Base-by-base conservation (phyloP, 1,140 invertebrate species). In the Drosophila biarmipes region DNA sequence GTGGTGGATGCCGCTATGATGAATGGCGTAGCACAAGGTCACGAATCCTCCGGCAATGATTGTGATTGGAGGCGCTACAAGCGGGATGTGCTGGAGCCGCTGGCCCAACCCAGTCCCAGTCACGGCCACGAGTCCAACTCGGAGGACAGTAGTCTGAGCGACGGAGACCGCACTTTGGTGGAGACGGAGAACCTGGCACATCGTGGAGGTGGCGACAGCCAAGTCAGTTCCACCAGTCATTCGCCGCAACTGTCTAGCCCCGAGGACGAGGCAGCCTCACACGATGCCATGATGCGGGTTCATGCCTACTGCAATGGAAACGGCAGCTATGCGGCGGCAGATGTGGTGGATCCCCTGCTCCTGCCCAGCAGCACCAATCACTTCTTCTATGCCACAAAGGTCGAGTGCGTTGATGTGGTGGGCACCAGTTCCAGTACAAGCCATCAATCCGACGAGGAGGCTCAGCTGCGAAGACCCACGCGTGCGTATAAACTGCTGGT, bases 61-160 rank as follows among this genome's bases (percentile, higher is more conserved):
- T 71, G 43, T 37, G 80, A 89, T 72, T 89, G 84, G 84, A 73
- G 79, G 38, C 84, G 79, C 46, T 77, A 64, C 64, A 72, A 80
- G 34, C 56, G 91, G 52, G 66, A 91, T 53, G 63, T 66, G 29
- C 57, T 80, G 10, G 78, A 86, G 34, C 63, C 68, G 0, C 37
- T 77, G 31, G 46, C 46, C 35, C 77, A 75, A 40, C 63, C 79
- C 5, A 90, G 80, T 48, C 71, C 78, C 7, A 90, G 75, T 37
- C 82, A 80, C 27, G 78, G 84, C 6, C 90, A 91, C 42, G 95
- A 95, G 75, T 96, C 95, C 91, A 95, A 95, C 77, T 96, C 95
- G 82, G 96, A 96, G 87, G 96, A 96, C 86, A 96, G 95, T 78
- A 96, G 95, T 84, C 92, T 96, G 15, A 96, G 95, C 63, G 96